phyloP scores from a whole-genome alignment of 2,113 vertebrate genomes.

The Hepsetus odoe region DNA sequence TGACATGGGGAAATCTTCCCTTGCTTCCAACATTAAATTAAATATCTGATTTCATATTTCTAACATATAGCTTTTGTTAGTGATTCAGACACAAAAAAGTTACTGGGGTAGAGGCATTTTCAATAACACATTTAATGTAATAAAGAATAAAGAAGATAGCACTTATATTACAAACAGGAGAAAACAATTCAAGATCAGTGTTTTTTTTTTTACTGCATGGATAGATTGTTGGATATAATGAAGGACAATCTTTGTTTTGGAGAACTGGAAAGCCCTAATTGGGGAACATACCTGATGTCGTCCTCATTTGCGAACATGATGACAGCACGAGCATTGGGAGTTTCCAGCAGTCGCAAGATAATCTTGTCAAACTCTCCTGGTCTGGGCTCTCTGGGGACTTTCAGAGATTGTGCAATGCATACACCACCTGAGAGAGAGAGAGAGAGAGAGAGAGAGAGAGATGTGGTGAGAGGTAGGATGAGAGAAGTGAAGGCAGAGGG shows the following conservation, averaged over 20 bases:
- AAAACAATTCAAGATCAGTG: too few species aligned
- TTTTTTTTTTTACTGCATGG: background rate
- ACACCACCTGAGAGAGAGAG: slow-evolving; percentile 82
- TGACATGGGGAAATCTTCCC: background rate
- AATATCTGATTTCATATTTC: slow-evolving; percentile 14
- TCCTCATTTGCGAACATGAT: slow-evolving; percentile 97
- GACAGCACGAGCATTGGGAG: slow-evolving; percentile 90
- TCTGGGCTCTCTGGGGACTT: slow-evolving; percentile 92
- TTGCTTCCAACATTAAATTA: background rate
- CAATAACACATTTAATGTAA: too few species aligned
- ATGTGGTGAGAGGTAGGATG: background rate
- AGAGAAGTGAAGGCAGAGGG: background rate
- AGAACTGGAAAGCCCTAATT: background rate
- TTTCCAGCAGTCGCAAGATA: slow-evolving; percentile 90
- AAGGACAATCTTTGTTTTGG: background rate
- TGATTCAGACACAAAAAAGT: too few species aligned
- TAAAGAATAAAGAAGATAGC: too few species aligned
- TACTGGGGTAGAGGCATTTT: too few species aligned
- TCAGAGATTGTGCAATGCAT: slow-evolving; percentile 95
- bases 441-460: background rate
- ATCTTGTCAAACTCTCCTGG: slow-evolving; percentile 94
- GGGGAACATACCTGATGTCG: slow-evolving; percentile 85
- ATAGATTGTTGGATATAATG: background rate
- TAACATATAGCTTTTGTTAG: background rate
- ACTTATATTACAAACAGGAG: too few species aligned